phyloP scores from a whole-genome alignment of 2,797 vertebrate genomes.

The Premnoplex brunnescens region DNA sequence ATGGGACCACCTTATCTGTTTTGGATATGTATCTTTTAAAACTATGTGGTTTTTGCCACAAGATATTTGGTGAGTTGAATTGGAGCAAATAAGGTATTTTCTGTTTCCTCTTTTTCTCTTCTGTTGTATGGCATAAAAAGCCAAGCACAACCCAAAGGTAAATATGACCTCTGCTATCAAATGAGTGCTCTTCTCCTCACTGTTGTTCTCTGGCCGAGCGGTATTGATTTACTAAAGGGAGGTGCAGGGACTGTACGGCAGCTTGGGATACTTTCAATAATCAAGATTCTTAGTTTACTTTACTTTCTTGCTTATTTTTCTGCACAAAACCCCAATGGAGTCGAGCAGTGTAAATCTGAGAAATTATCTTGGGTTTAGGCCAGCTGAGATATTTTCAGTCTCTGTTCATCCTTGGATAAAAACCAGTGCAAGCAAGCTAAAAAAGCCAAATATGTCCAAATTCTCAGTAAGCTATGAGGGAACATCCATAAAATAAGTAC shows the following conservation, averaged over 20 bases:
- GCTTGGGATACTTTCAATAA: constrained; percentile 40
- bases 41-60: rapidly evolving
- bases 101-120: not conserved
- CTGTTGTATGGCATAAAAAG: not conserved
- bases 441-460: constrained; percentile 58
- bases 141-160: constrained; percentile 23
- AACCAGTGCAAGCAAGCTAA: constrained; percentile 65
- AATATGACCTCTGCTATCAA: not conserved
- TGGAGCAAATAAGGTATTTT: not conserved
- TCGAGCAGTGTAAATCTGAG: constrained; percentile 54
- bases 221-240: constrained; percentile 13
- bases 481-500: constrained; percentile 40
- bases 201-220: not conserved
- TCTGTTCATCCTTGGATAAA: constrained; percentile 65
- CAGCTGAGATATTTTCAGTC: constrained; percentile 66
- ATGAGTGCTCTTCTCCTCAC: not conserved
- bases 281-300: constrained; percentile 8
- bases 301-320: constrained; percentile 63
- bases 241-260: not conserved
- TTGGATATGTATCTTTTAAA: not conserved
- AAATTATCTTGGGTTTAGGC: constrained; percentile 62
- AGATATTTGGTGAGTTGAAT: not conserved
- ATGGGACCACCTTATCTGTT: not conserved
- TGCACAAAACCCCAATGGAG: constrained; percentile 1
- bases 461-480: constrained; percentile 31